Percentiles rank a stretch among this genome's conserved stretches.
These are phyloP conservation scores for Oligia latruncula DNA, from an alignment of 2,888 invertebrate species.

Conservation along the genomic window DNA sequence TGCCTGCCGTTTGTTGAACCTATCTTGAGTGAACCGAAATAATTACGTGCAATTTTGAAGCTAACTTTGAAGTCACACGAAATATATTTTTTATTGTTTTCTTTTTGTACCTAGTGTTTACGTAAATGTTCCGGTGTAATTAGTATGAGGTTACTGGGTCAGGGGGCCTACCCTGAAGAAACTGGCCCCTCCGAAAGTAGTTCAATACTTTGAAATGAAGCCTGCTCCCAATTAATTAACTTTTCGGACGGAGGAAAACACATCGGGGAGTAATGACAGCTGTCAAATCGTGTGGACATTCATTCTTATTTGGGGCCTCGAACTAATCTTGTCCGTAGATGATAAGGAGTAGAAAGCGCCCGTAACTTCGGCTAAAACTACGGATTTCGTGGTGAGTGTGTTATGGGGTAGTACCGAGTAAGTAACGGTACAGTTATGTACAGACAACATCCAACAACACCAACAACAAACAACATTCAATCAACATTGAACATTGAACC, in stretches of 20 bases:
- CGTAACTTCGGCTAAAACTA: not conserved
- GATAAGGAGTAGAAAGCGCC: not conserved
- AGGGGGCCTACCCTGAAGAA: slow-evolving; percentile 5
- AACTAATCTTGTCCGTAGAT: not conserved
- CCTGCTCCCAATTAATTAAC: not conserved
- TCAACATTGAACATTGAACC: too few species aligned
- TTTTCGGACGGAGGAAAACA: not conserved
- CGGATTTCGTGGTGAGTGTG: not conserved
- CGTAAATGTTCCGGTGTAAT: slow-evolving; percentile 23
- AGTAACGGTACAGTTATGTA: not conserved
- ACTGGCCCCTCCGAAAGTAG: not conserved
- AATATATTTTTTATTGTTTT: slow-evolving; percentile 45
- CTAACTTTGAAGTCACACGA: slow-evolving; percentile 43
- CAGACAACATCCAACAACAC: too few species aligned
- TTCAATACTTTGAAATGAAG: not conserved
- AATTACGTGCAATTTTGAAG: slow-evolving; percentile 56
- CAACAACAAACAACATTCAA: too few species aligned
- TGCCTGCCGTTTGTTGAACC: slow-evolving; percentile 34
- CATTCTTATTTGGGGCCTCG: not conserved
- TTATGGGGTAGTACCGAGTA: slow-evolving; percentile 4
- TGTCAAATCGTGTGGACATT: not conserved
- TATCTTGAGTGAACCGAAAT: slow-evolving; percentile 50
- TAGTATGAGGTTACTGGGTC: slow-evolving; percentile 47
- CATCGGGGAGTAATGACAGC: not conserved
- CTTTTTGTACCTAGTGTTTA: slow-evolving; percentile 14